Evolutionary conservation across 2,113 vertebrate genomes (phyloP).

Genomic region (Laticauda laticaudata): DNA sequence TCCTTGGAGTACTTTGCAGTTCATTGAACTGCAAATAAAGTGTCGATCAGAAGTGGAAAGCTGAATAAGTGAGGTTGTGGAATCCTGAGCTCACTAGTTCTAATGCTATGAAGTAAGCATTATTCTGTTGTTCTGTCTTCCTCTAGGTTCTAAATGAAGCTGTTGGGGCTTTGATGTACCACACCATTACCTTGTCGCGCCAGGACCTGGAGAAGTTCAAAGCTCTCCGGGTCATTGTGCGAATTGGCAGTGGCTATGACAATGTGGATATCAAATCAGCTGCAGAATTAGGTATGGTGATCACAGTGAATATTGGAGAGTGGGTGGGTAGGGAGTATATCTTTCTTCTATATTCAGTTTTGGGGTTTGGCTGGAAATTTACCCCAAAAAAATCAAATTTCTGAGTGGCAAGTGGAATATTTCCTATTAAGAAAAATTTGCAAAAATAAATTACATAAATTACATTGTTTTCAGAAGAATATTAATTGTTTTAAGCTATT

Average conservation of each 20-base stretch:
- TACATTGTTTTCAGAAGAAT: background rate
- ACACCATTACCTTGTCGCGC: conserved; percentile 87
- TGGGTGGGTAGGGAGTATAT: no score
- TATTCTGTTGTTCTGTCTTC: conserved; percentile 32
- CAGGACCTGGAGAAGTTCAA: conserved; percentile 91
- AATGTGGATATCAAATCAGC: conserved; percentile 89
- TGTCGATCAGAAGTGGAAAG: background rate
- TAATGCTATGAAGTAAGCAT: conserved; percentile 15
- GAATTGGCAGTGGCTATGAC: conserved; percentile 88
- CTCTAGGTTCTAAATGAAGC: conserved; percentile 86
- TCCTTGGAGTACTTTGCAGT: background rate
- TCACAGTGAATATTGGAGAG: background rate
- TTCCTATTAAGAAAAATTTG: background rate
- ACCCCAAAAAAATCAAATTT: background rate
- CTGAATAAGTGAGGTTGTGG: background rate
- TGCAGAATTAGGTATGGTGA: conserved; percentile 82
- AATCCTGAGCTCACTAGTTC: conserved; percentile 15
- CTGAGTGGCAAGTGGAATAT: background rate
- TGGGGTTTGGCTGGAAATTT: background rate
- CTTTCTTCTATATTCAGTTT: background rate
- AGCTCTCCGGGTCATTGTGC: conserved; percentile 85
- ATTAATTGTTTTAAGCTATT: background rate
- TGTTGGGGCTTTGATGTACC: conserved; percentile 87
- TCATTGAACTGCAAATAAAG: background rate
- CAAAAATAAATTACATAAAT: background rate